Conservation (phyloP, 2,888 invertebrate species). For the Drosophila kanekoi region DNA sequence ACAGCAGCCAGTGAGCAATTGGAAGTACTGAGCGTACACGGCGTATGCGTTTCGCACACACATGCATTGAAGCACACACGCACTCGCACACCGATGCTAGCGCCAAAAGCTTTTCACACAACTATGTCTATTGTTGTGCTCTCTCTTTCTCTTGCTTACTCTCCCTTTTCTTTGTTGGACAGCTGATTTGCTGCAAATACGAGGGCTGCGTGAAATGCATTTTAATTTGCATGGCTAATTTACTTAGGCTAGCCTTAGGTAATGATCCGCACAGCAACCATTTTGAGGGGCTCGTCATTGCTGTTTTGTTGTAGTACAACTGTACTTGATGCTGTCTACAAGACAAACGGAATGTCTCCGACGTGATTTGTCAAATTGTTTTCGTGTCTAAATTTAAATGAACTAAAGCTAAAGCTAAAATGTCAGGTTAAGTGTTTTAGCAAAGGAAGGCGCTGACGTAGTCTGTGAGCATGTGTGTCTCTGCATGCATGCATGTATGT, state of each 20-base stretch:
- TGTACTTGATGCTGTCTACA: constrained; percentile 60
- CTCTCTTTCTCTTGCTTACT: constrained; percentile 12
- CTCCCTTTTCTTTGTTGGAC: constrained; percentile 14
- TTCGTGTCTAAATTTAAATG: constrained; percentile 70
- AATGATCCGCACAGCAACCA: constrained; percentile 12
- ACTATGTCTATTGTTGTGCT: constrained; percentile 5
- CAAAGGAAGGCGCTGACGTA: constrained; percentile 65
- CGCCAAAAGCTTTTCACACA: constrained; percentile 53
- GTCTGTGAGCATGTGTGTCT: constrained; percentile 16
- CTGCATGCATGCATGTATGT: background rate
- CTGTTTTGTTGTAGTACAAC: constrained; percentile 58
- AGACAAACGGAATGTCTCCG: constrained; percentile 44
- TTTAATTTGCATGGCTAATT: constrained; percentile 33
- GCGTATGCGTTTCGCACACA: constrained; percentile 63
- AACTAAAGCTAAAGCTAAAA: constrained; percentile 53
- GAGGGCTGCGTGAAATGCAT: constrained; percentile 39
- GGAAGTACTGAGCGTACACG: constrained; percentile 70
- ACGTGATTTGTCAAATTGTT: constrained; percentile 65
- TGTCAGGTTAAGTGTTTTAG: constrained; percentile 18
- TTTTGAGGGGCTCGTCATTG: constrained; percentile 63
- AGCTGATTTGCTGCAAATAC: constrained; percentile 54
- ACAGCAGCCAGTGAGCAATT: constrained; percentile 68
- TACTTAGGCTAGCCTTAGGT: constrained; percentile 27
- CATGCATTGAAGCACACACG: constrained; percentile 16
- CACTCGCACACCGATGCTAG: constrained; percentile 16